Evolutionary conservation across 2,888 invertebrate species (phyloP).

Genomic region (Limnephilus marmoratus): DNA sequence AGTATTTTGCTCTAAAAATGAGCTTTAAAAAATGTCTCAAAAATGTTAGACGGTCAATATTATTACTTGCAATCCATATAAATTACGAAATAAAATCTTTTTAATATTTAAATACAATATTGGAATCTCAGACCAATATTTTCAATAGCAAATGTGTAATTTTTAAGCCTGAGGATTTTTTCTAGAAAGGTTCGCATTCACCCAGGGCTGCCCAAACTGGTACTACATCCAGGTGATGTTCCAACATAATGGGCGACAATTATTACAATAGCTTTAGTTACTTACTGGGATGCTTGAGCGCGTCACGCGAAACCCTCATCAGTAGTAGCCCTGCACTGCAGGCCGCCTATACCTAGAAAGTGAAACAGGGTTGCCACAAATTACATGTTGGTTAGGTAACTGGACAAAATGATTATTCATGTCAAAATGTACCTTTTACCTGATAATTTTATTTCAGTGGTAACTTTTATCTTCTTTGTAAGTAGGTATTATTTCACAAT

Average conservation of each 20-base stretch:
- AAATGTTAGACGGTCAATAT: too few relatives aligned
- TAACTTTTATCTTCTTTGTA: too few relatives aligned
- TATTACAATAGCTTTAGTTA: background rate
- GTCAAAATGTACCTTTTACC: too few relatives aligned
- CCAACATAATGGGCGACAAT: constrained; percentile 47
- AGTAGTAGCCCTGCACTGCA: constrained; percentile 41
- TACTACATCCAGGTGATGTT: background rate
- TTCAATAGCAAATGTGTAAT: background rate
- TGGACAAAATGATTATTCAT: background rate
- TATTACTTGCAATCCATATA: too few relatives aligned
- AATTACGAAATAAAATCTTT: background rate
- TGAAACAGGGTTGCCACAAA: constrained; percentile 11
- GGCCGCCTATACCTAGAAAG: constrained; percentile 15
- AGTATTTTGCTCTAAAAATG: too few relatives aligned
- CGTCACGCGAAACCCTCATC: constrained; percentile 63
- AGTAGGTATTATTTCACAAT: too few relatives aligned
- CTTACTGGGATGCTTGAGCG: constrained; percentile 45
- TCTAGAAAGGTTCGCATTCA: background rate
- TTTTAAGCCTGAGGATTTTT: background rate
- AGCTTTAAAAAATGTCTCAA: too few relatives aligned
- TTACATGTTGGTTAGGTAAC: background rate
- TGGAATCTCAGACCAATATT: background rate
- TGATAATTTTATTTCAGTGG: too few relatives aligned
- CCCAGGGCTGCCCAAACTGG: constrained; percentile 7
- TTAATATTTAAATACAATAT: background rate